Conservation (phyloP, 2,113 vertebrate genomes). For the Syngnathus floridae region DNA sequence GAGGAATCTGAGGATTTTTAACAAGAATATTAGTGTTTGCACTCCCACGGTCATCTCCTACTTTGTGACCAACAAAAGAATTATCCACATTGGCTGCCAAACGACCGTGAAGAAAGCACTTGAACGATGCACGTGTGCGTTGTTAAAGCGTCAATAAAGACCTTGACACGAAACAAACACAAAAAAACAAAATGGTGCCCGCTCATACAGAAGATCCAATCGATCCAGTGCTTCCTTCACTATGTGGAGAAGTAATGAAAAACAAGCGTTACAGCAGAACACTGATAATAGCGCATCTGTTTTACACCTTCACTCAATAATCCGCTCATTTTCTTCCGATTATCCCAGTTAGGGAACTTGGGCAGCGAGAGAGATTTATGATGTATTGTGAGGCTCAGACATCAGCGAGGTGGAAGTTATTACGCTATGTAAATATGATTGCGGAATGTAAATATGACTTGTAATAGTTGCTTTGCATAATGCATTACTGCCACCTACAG, state of each 20-base stretch:
- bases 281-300: background rate
- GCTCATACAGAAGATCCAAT: background rate
- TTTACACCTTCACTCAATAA: slow-evolving; percentile 5
- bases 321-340: slow-evolving; percentile 3
- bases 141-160: no score
- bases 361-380: slow-evolving; percentile 23
- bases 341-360: slow-evolving; percentile 12
- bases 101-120: background rate
- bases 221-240: background rate
- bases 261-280: background rate
- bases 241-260: background rate
- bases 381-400: slow-evolving; percentile 6
- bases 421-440: background rate
- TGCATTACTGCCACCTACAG: no score
- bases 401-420: background rate
- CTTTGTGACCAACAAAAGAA: background rate
- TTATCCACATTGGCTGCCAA: background rate
- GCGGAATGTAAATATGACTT: no score
- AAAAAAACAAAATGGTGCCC: background rate
- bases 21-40: background rate
- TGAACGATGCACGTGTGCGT: background rate
- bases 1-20: background rate
- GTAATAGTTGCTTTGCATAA: no score
- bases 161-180: background rate
- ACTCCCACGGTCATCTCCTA: background rate